Conservation (phyloP, 2,797 vertebrate species). For the Diceros bicornis region DNA sequence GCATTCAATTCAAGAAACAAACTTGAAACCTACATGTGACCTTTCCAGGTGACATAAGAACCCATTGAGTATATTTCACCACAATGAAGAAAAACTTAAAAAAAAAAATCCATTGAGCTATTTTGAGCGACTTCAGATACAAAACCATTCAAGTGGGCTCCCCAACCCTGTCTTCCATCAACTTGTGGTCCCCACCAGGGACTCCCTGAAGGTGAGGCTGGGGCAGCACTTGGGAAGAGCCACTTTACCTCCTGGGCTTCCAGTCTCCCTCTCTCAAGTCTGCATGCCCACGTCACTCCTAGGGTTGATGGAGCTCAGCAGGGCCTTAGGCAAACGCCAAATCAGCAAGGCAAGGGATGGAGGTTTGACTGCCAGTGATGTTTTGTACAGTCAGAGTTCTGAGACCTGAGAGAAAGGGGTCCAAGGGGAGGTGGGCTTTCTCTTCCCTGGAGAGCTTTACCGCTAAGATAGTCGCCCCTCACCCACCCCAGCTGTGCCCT, state of each 20-base stretch:
- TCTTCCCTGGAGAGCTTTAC: neutral
- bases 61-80: neutral
- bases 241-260: neutral
- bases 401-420: neutral
- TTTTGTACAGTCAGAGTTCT: neutral
- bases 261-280: neutral
- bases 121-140: slow-evolving; percentile 4
- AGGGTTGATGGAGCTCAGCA: neutral
- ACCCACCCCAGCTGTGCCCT: neutral
- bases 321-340: neutral
- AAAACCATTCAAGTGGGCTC: neutral
- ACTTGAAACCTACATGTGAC: neutral
- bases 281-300: neutral
- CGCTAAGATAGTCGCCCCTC: neutral
- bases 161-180: neutral
- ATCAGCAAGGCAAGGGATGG: neutral
- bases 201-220: neutral
- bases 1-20: neutral
- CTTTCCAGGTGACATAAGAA: neutral
- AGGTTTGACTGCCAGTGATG: neutral
- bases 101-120: neutral
- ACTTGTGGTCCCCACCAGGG: neutral
- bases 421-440: neutral
- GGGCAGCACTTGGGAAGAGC: neutral
- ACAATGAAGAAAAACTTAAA: neutral